Conservation (phyloP, 2,113 vertebrate species). For the Ailurus styani region DNA sequence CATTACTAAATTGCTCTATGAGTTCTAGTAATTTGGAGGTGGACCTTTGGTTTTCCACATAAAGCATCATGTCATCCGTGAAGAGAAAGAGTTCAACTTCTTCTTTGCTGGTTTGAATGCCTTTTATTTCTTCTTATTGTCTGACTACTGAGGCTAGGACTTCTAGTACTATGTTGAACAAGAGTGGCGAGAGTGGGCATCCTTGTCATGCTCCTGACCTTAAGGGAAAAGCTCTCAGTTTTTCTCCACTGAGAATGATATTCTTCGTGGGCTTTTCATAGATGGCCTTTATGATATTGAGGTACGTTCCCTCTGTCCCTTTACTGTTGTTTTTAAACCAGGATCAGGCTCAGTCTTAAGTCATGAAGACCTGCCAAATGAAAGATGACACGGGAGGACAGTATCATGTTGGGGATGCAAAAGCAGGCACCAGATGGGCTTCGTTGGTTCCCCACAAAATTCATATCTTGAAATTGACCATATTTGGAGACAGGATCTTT, state of each 20-base stretch:
- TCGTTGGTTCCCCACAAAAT: background rate
- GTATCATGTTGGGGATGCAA: background rate
- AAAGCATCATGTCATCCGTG: background rate
- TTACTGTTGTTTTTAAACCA: background rate
- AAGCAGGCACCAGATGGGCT: background rate
- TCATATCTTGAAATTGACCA: background rate
- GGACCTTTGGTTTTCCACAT: background rate
- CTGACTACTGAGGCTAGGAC: background rate
- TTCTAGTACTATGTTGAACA: background rate
- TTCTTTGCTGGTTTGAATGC: background rate
- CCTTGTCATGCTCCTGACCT: background rate
- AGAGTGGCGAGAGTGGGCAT: background rate
- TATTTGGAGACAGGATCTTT: background rate
- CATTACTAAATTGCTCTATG: background rate
- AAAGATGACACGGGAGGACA: background rate
- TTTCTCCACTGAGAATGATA: background rate
- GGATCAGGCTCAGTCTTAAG: background rate
- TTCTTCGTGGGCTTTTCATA: background rate
- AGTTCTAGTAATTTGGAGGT: background rate
- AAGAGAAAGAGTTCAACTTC: background rate
- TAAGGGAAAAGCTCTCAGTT: background rate
- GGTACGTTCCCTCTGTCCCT: background rate
- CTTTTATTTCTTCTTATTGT: background rate
- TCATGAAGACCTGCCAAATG: background rate
- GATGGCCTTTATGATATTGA: background rate